phyloP scores from a whole-genome alignment of 2,113 vertebrate genomes.

The Archilochus colubris region DNA sequence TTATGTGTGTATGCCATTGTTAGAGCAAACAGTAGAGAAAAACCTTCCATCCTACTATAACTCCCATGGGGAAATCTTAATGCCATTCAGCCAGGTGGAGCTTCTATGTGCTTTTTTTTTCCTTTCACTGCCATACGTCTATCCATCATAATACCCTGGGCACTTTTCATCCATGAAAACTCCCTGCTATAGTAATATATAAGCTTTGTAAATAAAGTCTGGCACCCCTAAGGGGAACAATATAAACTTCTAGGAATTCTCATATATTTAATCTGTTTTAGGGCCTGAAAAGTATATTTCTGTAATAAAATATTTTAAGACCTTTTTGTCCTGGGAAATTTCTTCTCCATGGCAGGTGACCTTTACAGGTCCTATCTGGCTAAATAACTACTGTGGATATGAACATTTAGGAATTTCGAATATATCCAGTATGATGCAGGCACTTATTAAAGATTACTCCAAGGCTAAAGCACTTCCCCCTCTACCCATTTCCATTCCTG shows the following conservation, averaged over 20 bases:
- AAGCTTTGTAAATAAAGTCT: slow-evolving; percentile 30
- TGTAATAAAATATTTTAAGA: slow-evolving; percentile 57
- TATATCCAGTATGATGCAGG: background rate
- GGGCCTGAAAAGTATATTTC: slow-evolving; percentile 36
- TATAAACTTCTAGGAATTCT: slow-evolving; percentile 30
- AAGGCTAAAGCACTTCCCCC: background rate
- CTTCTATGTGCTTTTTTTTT: background rate
- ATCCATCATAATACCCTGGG: background rate
- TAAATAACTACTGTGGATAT: background rate
- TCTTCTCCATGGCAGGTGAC: slow-evolving; percentile 49
- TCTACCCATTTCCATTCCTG: too few species aligned
- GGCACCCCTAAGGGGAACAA: slow-evolving; percentile 2
- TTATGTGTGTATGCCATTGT: slow-evolving; percentile 9
- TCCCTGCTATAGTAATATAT: slow-evolving; percentile 12
- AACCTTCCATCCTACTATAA: slow-evolving; percentile 11
- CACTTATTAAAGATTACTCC: slow-evolving; percentile 47
- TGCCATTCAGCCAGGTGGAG: background rate
- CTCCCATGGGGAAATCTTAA: slow-evolving; percentile 17
- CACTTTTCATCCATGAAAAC: slow-evolving; percentile 27
- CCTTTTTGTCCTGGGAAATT: slow-evolving; percentile 28
- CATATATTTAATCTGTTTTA: slow-evolving; percentile 54
- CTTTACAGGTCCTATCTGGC: slow-evolving; percentile 32
- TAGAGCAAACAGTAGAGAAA: slow-evolving; percentile 29
- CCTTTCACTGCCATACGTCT: background rate
- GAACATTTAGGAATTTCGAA: slow-evolving; percentile 34